Percentiles rank a stretch among this genome's conserved stretches.
Evolutionary conservation across 1,140 invertebrate genomes (phyloP).

Genomic region (Drosophila murphyi): DNA sequence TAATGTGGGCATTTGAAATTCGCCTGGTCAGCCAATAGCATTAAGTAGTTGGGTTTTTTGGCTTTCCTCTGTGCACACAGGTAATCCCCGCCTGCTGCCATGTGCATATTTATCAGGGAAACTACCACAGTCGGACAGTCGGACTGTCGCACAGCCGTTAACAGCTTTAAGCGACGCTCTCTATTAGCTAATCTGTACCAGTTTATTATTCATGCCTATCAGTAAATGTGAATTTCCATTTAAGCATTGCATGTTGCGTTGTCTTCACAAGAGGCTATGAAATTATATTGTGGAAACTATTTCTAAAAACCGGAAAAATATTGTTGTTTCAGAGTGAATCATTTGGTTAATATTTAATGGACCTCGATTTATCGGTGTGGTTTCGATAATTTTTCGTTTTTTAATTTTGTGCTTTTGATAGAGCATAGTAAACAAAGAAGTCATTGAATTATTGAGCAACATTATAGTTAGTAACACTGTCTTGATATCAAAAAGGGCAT

Average conservation of each 20-base stretch:
- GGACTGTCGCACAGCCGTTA: neutral
- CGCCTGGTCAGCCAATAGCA: constrained; percentile 52
- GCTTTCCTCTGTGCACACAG: constrained; percentile 28
- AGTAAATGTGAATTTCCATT: neutral
- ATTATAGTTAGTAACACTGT: neutral
- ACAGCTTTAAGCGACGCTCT: constrained; percentile 8
- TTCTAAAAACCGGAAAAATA: too few species aligned
- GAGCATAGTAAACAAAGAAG: neutral
- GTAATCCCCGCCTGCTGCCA: constrained; percentile 13
- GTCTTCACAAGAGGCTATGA: too few species aligned
- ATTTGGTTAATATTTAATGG: too few species aligned
- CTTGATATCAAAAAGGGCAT: neutral
- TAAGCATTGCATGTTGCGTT: neutral
- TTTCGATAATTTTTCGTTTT: too few species aligned
- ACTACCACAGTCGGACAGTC: neutral
- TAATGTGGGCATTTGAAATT: constrained; percentile 54
- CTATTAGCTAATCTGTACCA: constrained; percentile 5
- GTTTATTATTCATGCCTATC: neutral
- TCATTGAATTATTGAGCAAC: neutral
- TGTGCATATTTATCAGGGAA: constrained; percentile 15
- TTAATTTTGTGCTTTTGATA: too few species aligned
- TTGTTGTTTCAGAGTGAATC: too few species aligned
- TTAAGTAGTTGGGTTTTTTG: constrained; percentile 45
- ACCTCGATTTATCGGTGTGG: too few species aligned
- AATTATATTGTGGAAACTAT: too few species aligned